phyloP scores from a whole-genome alignment of 2,888 invertebrate species.

The Cryptocephalus moraei region DNA sequence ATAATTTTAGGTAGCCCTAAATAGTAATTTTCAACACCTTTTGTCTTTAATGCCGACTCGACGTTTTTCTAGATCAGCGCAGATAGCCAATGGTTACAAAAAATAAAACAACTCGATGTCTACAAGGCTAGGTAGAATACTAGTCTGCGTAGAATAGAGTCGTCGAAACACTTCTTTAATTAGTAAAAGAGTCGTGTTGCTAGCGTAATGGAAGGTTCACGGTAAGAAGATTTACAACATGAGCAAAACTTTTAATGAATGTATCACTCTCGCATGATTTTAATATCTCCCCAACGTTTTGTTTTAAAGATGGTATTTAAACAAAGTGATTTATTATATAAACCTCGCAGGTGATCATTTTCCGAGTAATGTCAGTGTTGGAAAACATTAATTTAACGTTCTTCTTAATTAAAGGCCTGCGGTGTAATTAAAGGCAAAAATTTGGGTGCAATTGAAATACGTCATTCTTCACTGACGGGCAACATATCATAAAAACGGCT shows the following conservation, averaged over 20 bases:
- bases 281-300: constrained; percentile 3
- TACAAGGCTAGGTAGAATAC: too few species aligned
- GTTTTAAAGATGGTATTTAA: constrained; percentile 8
- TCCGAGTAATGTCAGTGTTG: neutral
- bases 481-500: too few species aligned
- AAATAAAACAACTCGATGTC: too few species aligned
- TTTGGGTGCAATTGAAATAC: constrained; percentile 5
- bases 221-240: too few species aligned
- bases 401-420: constrained; percentile 4
- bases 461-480: constrained; percentile 2
- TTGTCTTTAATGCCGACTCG: constrained; percentile 9
- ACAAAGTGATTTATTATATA: constrained; percentile 9
- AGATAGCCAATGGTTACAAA: too few species aligned
- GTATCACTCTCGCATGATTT: constrained; percentile 9
- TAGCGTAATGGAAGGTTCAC: too few species aligned
- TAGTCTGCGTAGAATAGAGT: too few species aligned
- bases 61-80: too few species aligned
- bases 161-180: too few species aligned
- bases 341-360: constrained; percentile 4
- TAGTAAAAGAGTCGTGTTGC: too few species aligned
- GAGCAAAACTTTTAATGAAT: constrained; percentile 4
- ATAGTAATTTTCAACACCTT: constrained; percentile 23
- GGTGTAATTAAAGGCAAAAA: neutral
- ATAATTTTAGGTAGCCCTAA: constrained; percentile 30
- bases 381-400: neutral